Percentiles rank a stretch among this genome's conserved stretches.
Conservation (phyloP, 2,888 invertebrate species). For the Drosophila nr. perissopoda region DNA sequence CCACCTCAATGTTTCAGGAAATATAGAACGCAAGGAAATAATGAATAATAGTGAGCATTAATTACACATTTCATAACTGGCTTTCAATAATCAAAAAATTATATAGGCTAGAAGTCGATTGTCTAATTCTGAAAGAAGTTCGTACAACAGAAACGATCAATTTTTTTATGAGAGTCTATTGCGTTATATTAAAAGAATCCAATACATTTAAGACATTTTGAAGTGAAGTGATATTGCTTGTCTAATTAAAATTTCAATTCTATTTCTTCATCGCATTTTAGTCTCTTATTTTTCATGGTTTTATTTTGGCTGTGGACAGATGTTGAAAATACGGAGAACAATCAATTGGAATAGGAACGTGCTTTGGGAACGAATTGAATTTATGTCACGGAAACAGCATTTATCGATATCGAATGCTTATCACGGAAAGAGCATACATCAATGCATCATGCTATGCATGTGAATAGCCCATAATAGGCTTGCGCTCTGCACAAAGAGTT, state of each 20-base stretch:
- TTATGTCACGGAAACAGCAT: not conserved
- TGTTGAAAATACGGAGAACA: not conserved
- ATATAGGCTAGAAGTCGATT: not conserved
- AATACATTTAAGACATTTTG: too few species aligned
- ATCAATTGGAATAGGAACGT: not conserved
- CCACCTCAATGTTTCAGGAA: not conserved
- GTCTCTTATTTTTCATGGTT: not conserved
- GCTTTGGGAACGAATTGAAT: not conserved
- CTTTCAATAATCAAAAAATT: not conserved
- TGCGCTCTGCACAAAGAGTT: not conserved
- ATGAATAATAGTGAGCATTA: not conserved
- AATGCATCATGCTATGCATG: not conserved
- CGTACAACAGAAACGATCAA: not conserved
- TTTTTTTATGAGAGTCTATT: not conserved
- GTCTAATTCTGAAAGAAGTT: not conserved
- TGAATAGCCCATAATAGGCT: not conserved
- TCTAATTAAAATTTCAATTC: not conserved
- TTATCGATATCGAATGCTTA: not conserved
- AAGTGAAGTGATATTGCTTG: not conserved
- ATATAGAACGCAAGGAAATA: not conserved
- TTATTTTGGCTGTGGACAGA: not conserved
- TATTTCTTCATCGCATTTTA: not conserved
- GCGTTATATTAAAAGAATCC: not conserved
- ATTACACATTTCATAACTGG: not conserved
- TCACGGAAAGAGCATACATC: not conserved